These are phyloP conservation scores for Kradibia gibbosae DNA, from an alignment of 1,140 invertebrate species.

Conservation along the genomic window DNA sequence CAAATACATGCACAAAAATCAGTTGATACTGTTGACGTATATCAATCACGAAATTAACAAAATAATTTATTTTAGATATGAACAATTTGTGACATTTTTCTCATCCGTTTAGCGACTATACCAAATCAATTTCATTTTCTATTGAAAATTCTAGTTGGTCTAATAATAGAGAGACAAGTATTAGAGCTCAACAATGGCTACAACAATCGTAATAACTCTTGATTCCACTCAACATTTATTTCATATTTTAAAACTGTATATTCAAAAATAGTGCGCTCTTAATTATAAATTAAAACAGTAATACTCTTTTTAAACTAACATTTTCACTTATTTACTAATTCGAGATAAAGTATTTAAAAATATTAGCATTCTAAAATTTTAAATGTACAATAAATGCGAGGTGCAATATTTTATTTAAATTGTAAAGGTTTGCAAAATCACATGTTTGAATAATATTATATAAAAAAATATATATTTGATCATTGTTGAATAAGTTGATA, in stretches of 20 bases:
- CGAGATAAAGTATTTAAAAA: constrained; percentile 29
- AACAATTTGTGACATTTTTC: constrained; percentile 38
- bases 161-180: constrained; percentile 47
- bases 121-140: constrained; percentile 31
- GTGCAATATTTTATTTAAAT: constrained; percentile 49
- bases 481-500: constrained; percentile 45
- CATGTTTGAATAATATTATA: constrained; percentile 48
- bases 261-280: background rate
- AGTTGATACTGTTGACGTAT: constrained; percentile 31
- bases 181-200: constrained; percentile 19
- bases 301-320: constrained; percentile 36
- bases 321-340: constrained; percentile 27
- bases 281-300: constrained; percentile 23
- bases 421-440: constrained; percentile 46
- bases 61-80: constrained; percentile 37
- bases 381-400: constrained; percentile 36
- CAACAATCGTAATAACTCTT: constrained; percentile 18
- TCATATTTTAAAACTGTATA: constrained; percentile 21
- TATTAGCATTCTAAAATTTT: constrained; percentile 17
- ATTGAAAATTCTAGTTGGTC: background rate
- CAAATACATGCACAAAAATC: constrained; percentile 28
- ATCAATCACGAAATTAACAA: constrained; percentile 39
- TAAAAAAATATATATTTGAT: constrained; percentile 49
- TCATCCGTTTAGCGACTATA: constrained; percentile 29
- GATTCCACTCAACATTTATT: constrained; percentile 1